These are phyloP conservation scores for Andricus grossulariae DNA, from an alignment of 1,140 invertebrate genomes.

Conservation along the genomic window DNA sequence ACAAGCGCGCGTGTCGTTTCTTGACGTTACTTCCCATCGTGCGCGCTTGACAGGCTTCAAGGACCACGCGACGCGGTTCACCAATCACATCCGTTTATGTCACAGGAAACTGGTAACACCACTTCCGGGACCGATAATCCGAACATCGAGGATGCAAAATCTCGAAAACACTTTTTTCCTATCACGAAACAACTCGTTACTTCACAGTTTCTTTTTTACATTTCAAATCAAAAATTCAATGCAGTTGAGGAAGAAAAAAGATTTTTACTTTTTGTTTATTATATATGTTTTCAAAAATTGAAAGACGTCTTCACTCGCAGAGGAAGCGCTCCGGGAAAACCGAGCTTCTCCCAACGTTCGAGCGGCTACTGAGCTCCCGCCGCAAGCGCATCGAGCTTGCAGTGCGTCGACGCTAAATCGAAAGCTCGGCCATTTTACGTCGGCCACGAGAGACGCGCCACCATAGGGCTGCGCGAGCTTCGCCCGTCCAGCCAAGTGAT, in stretches of 20 bases:
- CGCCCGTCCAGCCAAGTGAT: slow-evolving; percentile 59
- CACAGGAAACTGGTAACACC: slow-evolving; percentile 57
- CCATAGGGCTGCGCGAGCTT: slow-evolving; percentile 50
- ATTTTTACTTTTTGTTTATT: background rate
- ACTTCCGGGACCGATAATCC: slow-evolving; percentile 52
- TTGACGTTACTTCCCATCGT: slow-evolving; percentile 64
- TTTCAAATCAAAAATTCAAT: no score
- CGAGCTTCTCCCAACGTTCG: slow-evolving; percentile 62
- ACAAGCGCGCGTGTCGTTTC: slow-evolving; percentile 54
- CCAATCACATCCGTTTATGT: slow-evolving; percentile 47
- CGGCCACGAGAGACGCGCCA: slow-evolving; percentile 48
- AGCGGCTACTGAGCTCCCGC: slow-evolving; percentile 74
- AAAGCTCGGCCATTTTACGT: slow-evolving; percentile 68
- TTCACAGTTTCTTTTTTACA: slow-evolving; percentile 5
- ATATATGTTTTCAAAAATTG: background rate
- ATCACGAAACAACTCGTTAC: slow-evolving; percentile 39
- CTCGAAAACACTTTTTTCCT: slow-evolving; percentile 37
- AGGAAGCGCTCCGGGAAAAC: slow-evolving; percentile 45
- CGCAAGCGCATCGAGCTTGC: slow-evolving; percentile 72
- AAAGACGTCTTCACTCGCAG: background rate
- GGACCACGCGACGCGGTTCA: slow-evolving; percentile 46
- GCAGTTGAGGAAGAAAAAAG: background rate
- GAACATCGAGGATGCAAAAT: slow-evolving; percentile 2
- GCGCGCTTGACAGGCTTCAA: slow-evolving; percentile 43
- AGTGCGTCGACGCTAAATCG: slow-evolving; percentile 72